Base-by-base conservation (phyloP, 1,140 invertebrate genomes). In the Dysdera silvatica region DNA sequence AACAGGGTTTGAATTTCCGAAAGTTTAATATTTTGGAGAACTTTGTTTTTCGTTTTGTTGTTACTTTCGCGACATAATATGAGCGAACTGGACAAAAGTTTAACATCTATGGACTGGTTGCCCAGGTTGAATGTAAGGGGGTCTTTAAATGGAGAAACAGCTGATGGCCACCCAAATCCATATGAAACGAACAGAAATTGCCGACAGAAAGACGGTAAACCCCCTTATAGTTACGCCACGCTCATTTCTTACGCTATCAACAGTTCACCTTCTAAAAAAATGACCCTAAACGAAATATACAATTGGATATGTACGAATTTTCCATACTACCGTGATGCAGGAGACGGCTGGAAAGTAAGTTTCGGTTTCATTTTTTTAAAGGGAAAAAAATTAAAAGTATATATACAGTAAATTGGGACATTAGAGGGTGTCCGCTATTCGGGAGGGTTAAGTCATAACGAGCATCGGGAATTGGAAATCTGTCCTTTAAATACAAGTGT, bases 231-330 rank as follows among this genome's bases (percentile, higher is more conserved):
- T 69, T 87, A 87, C 73, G 84, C 84, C 37, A 85, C 82, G 68
- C 79, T 87, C 71, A 87, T 87, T 64, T 79, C 82, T 64, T 77
- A 85, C 69, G 85, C 85, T 10, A 86, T 87, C 66, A 86, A 83
- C 73, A 86, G 84, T 76, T 82, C 83, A 18, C 75, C 79, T 40
- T 74, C 73, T 68, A 78, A 79, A 70, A 78, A 77, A 75, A 79
- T 80, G 78, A 80, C 79, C 40, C 68, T 80, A 33, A 78, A 74
- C 70, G 79, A 80, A 67, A 80, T 80, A 62, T 80, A 80, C 69
- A 72, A 77, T 58, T 80, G 79, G 79, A 80, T 80, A 32, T 74
- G 74, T 70, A 75, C 78, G 14, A 77, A 79, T 71, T 80, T 78
- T 72, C 77, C 77, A 3, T 80, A 85, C 71, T 86, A 85, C 71